Base-by-base conservation (phyloP, 2,113 vertebrate species). In the chimpanzee (Pan troglodytes) region DNA sequence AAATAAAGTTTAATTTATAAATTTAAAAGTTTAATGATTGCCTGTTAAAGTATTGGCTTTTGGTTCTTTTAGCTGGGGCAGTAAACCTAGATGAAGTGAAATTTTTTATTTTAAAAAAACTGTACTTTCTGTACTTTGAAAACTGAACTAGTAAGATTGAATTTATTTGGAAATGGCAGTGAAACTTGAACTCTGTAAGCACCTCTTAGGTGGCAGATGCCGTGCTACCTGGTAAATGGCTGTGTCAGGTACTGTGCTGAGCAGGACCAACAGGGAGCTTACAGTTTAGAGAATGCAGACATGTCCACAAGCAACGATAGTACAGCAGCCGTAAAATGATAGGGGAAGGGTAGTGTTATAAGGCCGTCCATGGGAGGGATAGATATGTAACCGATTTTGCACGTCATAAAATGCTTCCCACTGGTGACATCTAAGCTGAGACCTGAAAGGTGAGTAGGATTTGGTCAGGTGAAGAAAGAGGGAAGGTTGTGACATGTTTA, bases 161-260 rank as follows among this genome's bases (percentile, higher is more conserved):
- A 55, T 43, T 72, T 43, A 40, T 68, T 91, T 82, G 80, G 75
- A 93, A 95, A n/a, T 68, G 40, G 43, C 59, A 92, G 9, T 72
- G 59, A 88, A 6, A 22, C 35, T 78, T 80, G 23, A 91, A 67
- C 61, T 45, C 6, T 57, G 27, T 76, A 57, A 40, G n/a, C 35
- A 45, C 38, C 30, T 82, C 8, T 7, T 72, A 90, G n/a, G 18
- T 35, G 0, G 6, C 12, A 38, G 55, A 6, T n/a, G 25, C 50
- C 45, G 20, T 70, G 18, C 78, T 91, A 0, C 52, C 13, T 79
- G 57, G 40, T 52, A 55, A 27, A 27, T 50, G 30, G 68, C 73
- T 68, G 6, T 27, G 32, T 70, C 68, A 67, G 88, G 17, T n/a
- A 6, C 70, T 35, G 3, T 25, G 32, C 84, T n/a, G 32, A 57